Percentiles rank a stretch among this genome's conserved stretches.
Evolutionary conservation across 2,113 vertebrate species (phyloP).

Genomic region (Spea multiplicata): DNA sequence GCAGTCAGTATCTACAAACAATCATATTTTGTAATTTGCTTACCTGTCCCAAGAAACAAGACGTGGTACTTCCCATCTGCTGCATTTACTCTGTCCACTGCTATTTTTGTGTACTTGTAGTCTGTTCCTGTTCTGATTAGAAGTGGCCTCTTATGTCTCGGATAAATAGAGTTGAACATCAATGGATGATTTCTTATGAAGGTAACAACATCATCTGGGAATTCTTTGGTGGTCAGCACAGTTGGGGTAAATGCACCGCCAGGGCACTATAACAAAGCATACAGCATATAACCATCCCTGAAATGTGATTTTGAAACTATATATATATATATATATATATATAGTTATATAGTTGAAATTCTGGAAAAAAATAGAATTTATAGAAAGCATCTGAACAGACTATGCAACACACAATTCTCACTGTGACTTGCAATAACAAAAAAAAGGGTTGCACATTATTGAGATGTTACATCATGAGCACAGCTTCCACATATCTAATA

Average conservation of each 20-base stretch:
- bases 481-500: too few relatives aligned
- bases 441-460: too few relatives aligned
- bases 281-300: background rate
- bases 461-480: too few relatives aligned
- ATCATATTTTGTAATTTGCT: background rate
- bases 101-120: conserved; percentile 91
- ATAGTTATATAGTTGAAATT: too few relatives aligned
- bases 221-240: conserved; percentile 88
- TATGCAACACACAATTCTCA: too few relatives aligned
- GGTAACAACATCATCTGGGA: conserved; percentile 95
- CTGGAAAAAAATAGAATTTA: too few relatives aligned
- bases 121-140: conserved; percentile 86
- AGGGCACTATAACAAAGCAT: conserved; percentile 75
- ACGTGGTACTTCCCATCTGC: conserved; percentile 92
- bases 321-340: too few relatives aligned
- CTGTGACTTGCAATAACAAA: too few relatives aligned
- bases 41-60: conserved; percentile 94
- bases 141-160: conserved; percentile 81
- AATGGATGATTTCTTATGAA: conserved; percentile 94
- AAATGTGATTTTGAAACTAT: too few relatives aligned
- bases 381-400: too few relatives aligned
- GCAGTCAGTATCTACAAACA: too few relatives aligned
- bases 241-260: conserved; percentile 96
- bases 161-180: conserved; percentile 96
- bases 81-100: conserved; percentile 88